A percentile compares a stretch with the other conserved stretches of the same genome.
These are phyloP conservation scores for Pipistrellus nathusii DNA, from an alignment of 2,797 vertebrate genomes.

Conservation along the genomic window DNA sequence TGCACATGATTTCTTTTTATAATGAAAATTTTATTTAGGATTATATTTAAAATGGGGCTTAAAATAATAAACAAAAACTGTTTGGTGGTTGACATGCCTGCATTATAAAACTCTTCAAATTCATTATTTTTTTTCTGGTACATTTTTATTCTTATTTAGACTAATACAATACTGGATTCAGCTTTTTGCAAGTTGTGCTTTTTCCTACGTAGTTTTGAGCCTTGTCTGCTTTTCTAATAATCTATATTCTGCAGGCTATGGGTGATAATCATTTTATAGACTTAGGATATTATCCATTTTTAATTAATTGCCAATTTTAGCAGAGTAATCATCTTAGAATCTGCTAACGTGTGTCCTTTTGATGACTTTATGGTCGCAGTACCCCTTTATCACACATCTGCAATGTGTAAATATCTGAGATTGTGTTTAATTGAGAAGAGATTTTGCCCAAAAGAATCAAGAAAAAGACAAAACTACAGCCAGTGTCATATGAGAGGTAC, in stretches of 20 bases:
- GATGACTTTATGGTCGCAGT: conserved; percentile 50
- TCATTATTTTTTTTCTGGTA: not conserved
- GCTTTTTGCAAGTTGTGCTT: not conserved
- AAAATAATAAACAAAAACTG: not conserved
- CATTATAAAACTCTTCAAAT: not conserved
- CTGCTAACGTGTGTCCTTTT: conserved; percentile 75
- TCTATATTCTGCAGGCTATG: conserved; percentile 65
- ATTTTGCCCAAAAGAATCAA: conserved; percentile 76
- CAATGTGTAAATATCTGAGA: conserved; percentile 39
- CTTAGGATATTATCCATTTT: conserved; percentile 73
- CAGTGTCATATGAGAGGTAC: conserved; percentile 69
- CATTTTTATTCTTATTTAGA: not conserved
- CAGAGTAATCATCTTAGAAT: conserved; percentile 79
- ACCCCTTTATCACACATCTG: not conserved
- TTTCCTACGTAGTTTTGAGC: not conserved
- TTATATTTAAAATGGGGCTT: not conserved
- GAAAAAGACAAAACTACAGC: conserved; percentile 82
- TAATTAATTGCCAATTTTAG: conserved; percentile 80
- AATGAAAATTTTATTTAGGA: not conserved
- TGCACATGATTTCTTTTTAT: not conserved
- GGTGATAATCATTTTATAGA: conserved; percentile 78
- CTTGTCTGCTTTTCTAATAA: conserved; percentile 61
- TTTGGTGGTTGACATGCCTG: not conserved
- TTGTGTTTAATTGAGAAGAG: conserved; percentile 64
- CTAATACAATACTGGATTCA: not conserved